These are phyloP conservation scores for Thymelicus sylvestris DNA, from an alignment of 2,888 invertebrate species.

Conservation along the genomic window DNA sequence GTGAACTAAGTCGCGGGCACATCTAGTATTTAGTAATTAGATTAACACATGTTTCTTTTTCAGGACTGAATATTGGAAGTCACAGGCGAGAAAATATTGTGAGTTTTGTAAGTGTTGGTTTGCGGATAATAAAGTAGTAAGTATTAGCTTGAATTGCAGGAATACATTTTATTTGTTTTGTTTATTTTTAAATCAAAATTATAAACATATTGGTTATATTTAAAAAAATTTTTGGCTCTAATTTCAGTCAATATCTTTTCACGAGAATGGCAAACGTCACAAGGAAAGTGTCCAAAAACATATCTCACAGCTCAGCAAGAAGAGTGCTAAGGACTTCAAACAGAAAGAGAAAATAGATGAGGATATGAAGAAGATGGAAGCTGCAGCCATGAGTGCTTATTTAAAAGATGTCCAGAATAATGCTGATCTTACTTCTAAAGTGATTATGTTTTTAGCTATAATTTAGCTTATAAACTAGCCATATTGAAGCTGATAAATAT, in stretches of 20 bases:
- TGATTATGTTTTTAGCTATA: constrained; percentile 44
- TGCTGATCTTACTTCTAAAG: constrained; percentile 86
- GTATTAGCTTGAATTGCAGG: constrained; percentile 50
- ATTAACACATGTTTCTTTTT: constrained; percentile 49
- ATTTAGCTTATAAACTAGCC: not conserved
- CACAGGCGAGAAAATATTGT: constrained; percentile 97
- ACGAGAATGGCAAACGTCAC: constrained; percentile 96
- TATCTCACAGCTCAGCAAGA: constrained; percentile 93
- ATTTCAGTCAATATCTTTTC: constrained; percentile 95
- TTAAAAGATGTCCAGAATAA: constrained; percentile 91
- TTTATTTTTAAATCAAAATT: no score
- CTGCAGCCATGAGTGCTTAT: constrained; percentile 95
- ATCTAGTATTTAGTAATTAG: no score
- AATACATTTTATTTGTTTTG: no score
- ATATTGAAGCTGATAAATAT: not conserved
- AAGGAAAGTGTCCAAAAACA: constrained; percentile 95
- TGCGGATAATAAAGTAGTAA: constrained; percentile 97
- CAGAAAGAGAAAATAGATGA: constrained; percentile 90
- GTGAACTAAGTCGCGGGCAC: no score
- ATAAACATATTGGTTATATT: no score
- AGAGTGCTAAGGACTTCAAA: constrained; percentile 91
- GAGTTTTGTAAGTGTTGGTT: constrained; percentile 99
- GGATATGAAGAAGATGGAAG: constrained; percentile 95
- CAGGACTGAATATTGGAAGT: constrained; percentile 99
- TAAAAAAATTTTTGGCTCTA: no score